Base-by-base conservation (phyloP, 2,888 invertebrate genomes). In the Galerucella nymphaeae region DNA sequence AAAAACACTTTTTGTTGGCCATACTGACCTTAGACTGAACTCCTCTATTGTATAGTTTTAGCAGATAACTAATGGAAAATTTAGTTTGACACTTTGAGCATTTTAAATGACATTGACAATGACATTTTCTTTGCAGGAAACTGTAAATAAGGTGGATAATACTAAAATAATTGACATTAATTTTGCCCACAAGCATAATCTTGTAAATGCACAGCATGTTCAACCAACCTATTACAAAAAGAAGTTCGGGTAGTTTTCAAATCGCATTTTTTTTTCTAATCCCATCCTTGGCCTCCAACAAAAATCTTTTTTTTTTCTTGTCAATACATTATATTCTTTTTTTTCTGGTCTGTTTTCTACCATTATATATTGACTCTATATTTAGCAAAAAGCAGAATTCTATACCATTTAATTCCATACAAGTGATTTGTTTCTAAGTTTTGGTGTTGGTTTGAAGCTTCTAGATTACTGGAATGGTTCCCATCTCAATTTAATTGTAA, bases 341-440 rank as follows among this genome's bases (percentile, higher is more conserved):
- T 61, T 61, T 70, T 20, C 14, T 55, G 53, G 18, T 70, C 64
- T 64, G 70, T 61, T 70, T 68, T 67, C 59, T 69, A 72, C 68
- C 72, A 71, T 50, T 78, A 75, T 78, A 75, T 76, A 77, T 81
- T 80, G 80, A 81, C 79, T 81, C 81, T 83, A 82, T 77, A 77
- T 79, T 77, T 80, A 82, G 82, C 83, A 76, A 81, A 81, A 82
- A 82, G 82, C 82, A 76, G 80, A 81, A 81, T 81, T 82, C 81
- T 81, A 82, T 81, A 81, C 76, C 74, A 70, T 72, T 75, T 69
- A 72, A 62, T 73, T 65, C 74, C 66, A 74, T 63, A 67, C 66
- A 68, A 72, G 67, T 68, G 72, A 61, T 68, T 69, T 72, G 42
- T 53, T 73, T 70, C 64, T 68, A 68, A 64, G 42, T 64, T 58